Evolutionary conservation across 1,140 invertebrate genomes (phyloP), one percentile per base, ranked within the genome.

Genomic region (Limonius californicus): DNA sequence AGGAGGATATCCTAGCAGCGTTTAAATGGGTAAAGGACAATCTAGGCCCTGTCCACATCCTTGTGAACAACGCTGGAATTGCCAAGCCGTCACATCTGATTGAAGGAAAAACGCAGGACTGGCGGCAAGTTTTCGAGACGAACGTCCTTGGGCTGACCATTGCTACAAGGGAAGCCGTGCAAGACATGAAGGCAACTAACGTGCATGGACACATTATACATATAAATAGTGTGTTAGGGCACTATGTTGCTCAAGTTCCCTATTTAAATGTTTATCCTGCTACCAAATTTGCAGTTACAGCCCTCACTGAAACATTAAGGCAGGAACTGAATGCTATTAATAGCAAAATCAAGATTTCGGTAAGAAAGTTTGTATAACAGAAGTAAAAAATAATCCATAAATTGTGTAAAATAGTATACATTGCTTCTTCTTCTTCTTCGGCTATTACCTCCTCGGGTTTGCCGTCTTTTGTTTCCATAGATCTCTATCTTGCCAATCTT

Each of bases 11-110:
- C 11, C 70, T 79, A 12, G 70, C 74, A 1, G 82, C 86, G 59
- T 89, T 88, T 69, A 74, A 79, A 32, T 81, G 78, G 73, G 79
- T 85, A 2, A 74, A 83, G 8, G 62, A 68, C 1, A 70, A 81
- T 4, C 75, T 83, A 57, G 83, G 83, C 7, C 80, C 82, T 3
- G 73, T 87, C 9, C 82, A 87, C 71, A 77, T 90, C 1, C 77
- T 87, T 47, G 74, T 90, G 1, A 89, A 89, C 69, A 88, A 86
- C 72, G 87, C 88, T 0, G 87, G 85, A 9, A 16, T 67, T 2
- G 54, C 66, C 0, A 39, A 1, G 83, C 87, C 64, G 78, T 87
- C 35, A 12, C 2, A 6, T 9, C n/a, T 12, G 2, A 12, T 39
- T 2, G 11, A 2, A 2, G 35, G 35, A 39, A 39, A 12, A 4